Percentiles rank a stretch among this genome's conserved stretches.
Conservation (phyloP, 2,888 invertebrate genomes). For the Adineta ricciae region DNA sequence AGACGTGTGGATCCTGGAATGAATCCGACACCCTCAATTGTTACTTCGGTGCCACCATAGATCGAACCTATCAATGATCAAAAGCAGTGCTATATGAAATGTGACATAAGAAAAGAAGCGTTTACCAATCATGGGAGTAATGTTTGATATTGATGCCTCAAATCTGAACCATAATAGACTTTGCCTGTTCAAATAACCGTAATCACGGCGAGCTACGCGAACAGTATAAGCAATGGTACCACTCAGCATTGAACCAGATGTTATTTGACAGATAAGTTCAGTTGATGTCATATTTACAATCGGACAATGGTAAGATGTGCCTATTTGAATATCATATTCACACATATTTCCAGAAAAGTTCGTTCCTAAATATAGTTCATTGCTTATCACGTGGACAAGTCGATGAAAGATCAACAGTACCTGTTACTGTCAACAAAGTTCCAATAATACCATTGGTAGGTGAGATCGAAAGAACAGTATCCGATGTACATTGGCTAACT, state of each 20-base stretch:
- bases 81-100: too few species aligned
- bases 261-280: slow-evolving; percentile 10
- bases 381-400: too few species aligned
- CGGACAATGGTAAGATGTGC: not conserved
- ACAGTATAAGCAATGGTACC: not conserved
- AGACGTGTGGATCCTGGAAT: not conserved
- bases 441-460: not conserved
- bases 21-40: not conserved
- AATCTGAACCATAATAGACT: not conserved
- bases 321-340: slow-evolving; percentile 25
- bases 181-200: not conserved
- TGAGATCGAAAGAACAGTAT: not conserved
- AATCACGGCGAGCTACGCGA: not conserved
- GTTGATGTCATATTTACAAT: not conserved
- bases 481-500: not conserved
- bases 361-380: not conserved
- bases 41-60: not conserved
- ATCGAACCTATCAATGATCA: not conserved
- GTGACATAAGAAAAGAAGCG: too few species aligned
- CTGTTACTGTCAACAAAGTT: not conserved
- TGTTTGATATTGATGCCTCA: not conserved
- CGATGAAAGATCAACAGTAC: too few species aligned
- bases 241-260: not conserved
- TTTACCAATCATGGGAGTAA: not conserved
- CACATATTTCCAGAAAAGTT: not conserved